phyloP scores from a whole-genome alignment of 2,888 invertebrate species.

The Drosophila aldrichi region DNA sequence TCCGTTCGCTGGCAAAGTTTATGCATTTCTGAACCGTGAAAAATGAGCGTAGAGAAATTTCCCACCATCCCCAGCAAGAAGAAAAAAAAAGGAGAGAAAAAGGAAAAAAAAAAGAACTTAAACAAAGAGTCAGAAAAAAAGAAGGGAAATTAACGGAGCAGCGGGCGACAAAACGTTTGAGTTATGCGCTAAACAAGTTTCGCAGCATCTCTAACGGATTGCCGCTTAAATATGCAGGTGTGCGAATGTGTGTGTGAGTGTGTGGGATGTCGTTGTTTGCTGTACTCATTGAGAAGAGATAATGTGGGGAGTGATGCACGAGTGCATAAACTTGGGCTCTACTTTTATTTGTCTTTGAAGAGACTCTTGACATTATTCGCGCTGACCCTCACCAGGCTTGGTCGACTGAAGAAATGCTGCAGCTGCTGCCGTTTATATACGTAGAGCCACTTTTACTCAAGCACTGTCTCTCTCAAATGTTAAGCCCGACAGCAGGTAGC shows the following conservation, averaged over 20 bases:
- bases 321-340: neutral
- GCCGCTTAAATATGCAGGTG: constrained; percentile 58
- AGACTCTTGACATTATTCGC: no score
- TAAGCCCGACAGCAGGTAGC: no score
- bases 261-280: constrained; percentile 33
- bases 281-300: neutral
- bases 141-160: constrained; percentile 33
- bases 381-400: no score
- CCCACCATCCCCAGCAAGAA: constrained; percentile 17
- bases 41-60: constrained; percentile 41
- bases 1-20: constrained; percentile 58
- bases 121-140: constrained; percentile 37
- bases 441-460: no score
- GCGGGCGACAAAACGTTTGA: constrained; percentile 47
- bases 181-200: constrained; percentile 60
- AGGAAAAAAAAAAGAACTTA: constrained; percentile 53
- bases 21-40: constrained; percentile 59
- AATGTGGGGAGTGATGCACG: neutral
- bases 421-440: no score
- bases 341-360: neutral
- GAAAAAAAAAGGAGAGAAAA: constrained; percentile 2
- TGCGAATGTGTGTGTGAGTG: constrained; percentile 15
- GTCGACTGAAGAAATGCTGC: no score
- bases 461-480: no score
- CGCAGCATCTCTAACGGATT: constrained; percentile 42